Evolutionary conservation across 1,140 invertebrate species (phyloP), one percentile per base, ranked within the genome.

Genomic region (Phymastichus coffea): DNA sequence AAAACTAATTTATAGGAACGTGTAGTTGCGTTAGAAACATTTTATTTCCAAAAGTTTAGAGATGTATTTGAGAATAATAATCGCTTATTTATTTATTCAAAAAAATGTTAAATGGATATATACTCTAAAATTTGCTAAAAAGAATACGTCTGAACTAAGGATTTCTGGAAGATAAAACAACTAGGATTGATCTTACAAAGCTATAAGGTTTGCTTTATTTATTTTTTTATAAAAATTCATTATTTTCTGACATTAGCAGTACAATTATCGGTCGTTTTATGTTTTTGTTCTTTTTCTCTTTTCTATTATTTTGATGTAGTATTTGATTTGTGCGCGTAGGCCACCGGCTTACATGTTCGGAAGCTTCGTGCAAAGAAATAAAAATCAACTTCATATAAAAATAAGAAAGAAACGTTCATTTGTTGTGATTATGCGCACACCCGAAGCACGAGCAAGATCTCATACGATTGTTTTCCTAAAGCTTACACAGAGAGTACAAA

Each of bases 351-450:
- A 49, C 57, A 60, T 60, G 48, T 54, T 54, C 40, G 57, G 57
- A 60, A 60, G 57, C 57, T 9, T 48, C 43, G 28, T 54, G 57
- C 15, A 60, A 60, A 60, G 53, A 51, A 60, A n/a, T n/a, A 54
- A 58, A 56, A 47, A 54, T 54, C 17, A 59, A 59, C 46, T 52
- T 59, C 53, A 54, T 60, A 54, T 54, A 60, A 60, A 54, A 60
- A 60, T 60, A 47, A 60, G 54, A 60, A 60, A 60, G 25, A 48
- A 46, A n/a, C n/a, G n/a, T n/a, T n/a, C n/a, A n/a, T n/a, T n/a
- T n/a, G n/a, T n/a, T n/a, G n/a, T 53, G 49, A 65, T 64, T 69
- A 70, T 70, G 17, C 65, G 60, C 54, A 69, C 44, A 51, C 54
- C 62, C 63, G 66, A 51, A 63, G 63, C 67, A 70, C 44, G 51